Base-by-base conservation (phyloP, 2,888 invertebrate species). In the Vesta saturnalis region DNA sequence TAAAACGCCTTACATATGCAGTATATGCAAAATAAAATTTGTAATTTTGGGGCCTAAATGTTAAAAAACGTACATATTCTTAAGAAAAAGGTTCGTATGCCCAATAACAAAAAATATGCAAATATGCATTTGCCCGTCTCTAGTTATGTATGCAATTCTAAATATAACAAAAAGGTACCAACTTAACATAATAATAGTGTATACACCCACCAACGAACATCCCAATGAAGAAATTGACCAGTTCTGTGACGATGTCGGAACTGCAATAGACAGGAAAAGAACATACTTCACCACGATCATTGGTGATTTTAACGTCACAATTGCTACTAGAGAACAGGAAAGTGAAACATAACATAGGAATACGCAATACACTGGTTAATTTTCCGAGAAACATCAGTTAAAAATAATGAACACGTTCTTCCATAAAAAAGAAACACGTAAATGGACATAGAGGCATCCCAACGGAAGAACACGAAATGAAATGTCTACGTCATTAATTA, bases 401-500 rank as follows among this genome's bases (percentile, higher is more conserved):
- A 54, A 22, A 14, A 22, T 54, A 21, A 54, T 54, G 54, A 54
- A 54, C 54, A 16, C 54, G 6, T 54, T 54, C 22, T 54, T 54
- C 14, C 12, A 22, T 14, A 15, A 49, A 49, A 46, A 46, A 46
- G 46, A 46, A 30, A 6, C 30, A 30, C 4, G 54, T 14, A 54
- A 18, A 54, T 54, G 35, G 19, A 54, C 54, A 6, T 19, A 6
- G 54, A 54, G 16, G n/a, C 18, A 19, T 19, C 21, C 54, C 5
- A 19, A 54, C 14, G 19, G 21, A 54, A 22, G 22, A 22, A 22
- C 54, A 22, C 21, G 21, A 16, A 19, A 54, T 14, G 54, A 54
- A 54, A 54, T 8, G 54, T 54, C 14, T n/a, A 19, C 6, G 22
- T 54, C 18, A 12, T 54, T 14, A 54, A 54, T 14, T 22, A 54